Percentiles rank a stretch among this genome's conserved stretches.
Conservation (phyloP, 2,888 invertebrate species). For the Parnassius mnemosyne region DNA sequence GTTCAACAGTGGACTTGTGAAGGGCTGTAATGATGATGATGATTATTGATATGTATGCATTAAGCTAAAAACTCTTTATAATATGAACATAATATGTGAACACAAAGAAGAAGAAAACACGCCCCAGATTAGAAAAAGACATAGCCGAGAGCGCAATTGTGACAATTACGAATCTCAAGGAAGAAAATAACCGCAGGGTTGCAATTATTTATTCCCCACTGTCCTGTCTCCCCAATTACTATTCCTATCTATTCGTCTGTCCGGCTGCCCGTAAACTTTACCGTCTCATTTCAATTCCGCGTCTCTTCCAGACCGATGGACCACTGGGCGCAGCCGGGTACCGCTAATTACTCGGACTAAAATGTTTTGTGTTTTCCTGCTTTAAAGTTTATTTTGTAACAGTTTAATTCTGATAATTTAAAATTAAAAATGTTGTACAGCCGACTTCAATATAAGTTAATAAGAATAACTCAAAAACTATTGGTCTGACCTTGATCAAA, state of each 20-base stretch:
- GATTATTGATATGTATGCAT: too few species aligned
- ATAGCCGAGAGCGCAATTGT: neutral
- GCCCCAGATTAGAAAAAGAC: too few species aligned
- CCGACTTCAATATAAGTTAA: too few species aligned
- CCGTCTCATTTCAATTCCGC: slow-evolving; percentile 22
- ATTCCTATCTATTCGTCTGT: slow-evolving; percentile 20
- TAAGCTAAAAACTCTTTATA: too few species aligned
- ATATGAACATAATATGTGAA: too few species aligned
- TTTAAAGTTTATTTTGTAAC: slow-evolving; percentile 12
- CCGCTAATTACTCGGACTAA: slow-evolving; percentile 26
- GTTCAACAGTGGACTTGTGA: too few species aligned
- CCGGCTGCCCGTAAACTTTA: slow-evolving; percentile 18
- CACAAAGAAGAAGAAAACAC: too few species aligned
- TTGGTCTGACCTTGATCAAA: too few species aligned
- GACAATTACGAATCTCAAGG: neutral
- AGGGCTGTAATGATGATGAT: too few species aligned
- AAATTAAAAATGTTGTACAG: too few species aligned
- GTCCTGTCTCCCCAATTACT: slow-evolving; percentile 24
- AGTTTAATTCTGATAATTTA: neutral
- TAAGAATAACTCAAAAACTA: too few species aligned
- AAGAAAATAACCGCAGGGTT: neutral
- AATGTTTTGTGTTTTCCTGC: slow-evolving; percentile 5
- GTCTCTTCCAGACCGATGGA: slow-evolving; percentile 22
- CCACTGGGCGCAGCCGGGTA: slow-evolving; percentile 17
- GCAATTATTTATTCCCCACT: slow-evolving; percentile 23